Percentiles rank a stretch among this genome's conserved stretches.
Conservation (phyloP, 2,888 invertebrate species). For the Drosophila parthenogenetica region DNA sequence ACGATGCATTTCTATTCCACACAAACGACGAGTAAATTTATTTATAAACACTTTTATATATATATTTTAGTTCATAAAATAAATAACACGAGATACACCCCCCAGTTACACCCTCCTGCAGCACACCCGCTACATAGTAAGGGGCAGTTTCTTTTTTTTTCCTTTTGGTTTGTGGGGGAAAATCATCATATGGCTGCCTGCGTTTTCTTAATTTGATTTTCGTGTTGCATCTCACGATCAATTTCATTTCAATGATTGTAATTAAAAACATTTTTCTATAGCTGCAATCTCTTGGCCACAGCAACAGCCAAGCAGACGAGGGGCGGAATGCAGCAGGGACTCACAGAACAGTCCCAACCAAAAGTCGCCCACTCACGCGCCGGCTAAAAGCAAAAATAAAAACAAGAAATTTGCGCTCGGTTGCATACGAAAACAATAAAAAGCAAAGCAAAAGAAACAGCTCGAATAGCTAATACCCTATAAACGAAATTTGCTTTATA, state of each 20-base stretch:
- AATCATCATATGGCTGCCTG: constrained; percentile 16
- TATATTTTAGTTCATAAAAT: constrained; percentile 38
- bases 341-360: constrained; percentile 17
- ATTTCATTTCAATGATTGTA: constrained; percentile 75
- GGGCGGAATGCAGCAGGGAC: neutral
- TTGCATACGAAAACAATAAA: constrained; percentile 48
- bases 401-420: constrained; percentile 58
- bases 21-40: constrained; percentile 5
- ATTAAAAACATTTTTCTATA: constrained; percentile 69
- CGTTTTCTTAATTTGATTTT: constrained; percentile 73
- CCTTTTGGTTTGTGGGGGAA: neutral
- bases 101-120: neutral
- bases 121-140: neutral
- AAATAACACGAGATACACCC: constrained; percentile 51
- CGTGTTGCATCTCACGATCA: constrained; percentile 73
- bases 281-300: constrained; percentile 10
- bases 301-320: neutral
- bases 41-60: constrained; percentile 5
- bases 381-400: constrained; percentile 40
- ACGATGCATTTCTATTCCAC: constrained; percentile 33
- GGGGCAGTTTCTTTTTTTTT: constrained; percentile 3
- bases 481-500: too few relatives aligned
- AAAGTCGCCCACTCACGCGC: constrained; percentile 58
- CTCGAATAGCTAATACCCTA: constrained; percentile 17
- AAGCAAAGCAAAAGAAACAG: neutral